Percentiles rank a stretch among this genome's conserved stretches.
Evolutionary conservation across 2,888 invertebrate genomes (phyloP).

Genomic region (Osedax fenrisi): DNA sequence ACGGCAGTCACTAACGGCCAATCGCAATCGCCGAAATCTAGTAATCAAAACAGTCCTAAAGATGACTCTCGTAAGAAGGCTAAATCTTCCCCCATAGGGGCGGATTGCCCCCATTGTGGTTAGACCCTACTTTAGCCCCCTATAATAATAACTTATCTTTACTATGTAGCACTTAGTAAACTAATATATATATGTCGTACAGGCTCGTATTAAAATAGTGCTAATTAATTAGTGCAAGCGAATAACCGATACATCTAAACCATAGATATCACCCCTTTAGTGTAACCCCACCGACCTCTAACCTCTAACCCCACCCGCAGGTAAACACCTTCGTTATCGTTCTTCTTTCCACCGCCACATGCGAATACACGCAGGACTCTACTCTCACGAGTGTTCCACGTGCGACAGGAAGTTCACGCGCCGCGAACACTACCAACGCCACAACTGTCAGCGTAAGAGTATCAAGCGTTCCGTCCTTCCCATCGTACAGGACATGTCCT

Average conservation of each 20-base stretch:
- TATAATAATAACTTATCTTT: no score
- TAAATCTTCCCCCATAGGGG: not conserved
- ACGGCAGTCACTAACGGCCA: not conserved
- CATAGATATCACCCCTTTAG: no score
- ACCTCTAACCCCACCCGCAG: slow-evolving; percentile 22
- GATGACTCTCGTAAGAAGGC: not conserved
- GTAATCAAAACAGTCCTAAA: no score
- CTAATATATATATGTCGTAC: no score
- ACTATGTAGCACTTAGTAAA: no score
- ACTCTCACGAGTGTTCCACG: slow-evolving; percentile 35
- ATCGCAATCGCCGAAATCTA: not conserved
- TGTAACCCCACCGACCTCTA: not conserved
- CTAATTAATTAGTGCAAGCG: no score
- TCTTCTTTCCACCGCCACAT: slow-evolving; percentile 37
- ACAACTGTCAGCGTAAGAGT: slow-evolving; percentile 36
- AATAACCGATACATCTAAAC: no score
- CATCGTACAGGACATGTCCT: not conserved
- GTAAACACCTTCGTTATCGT: slow-evolving; percentile 34
- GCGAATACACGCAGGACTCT: slow-evolving; percentile 35
- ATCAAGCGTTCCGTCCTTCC: slow-evolving; percentile 31
- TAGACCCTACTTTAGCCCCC: no score
- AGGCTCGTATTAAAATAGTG: no score
- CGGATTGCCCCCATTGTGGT: not conserved
- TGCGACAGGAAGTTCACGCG: slow-evolving; percentile 37
- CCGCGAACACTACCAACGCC: slow-evolving; percentile 36